A percentile compares a stretch with the other conserved stretches of the same genome.
Evolutionary conservation across 2,113 vertebrate genomes (phyloP).

Genomic region (Sylvia atricapilla): DNA sequence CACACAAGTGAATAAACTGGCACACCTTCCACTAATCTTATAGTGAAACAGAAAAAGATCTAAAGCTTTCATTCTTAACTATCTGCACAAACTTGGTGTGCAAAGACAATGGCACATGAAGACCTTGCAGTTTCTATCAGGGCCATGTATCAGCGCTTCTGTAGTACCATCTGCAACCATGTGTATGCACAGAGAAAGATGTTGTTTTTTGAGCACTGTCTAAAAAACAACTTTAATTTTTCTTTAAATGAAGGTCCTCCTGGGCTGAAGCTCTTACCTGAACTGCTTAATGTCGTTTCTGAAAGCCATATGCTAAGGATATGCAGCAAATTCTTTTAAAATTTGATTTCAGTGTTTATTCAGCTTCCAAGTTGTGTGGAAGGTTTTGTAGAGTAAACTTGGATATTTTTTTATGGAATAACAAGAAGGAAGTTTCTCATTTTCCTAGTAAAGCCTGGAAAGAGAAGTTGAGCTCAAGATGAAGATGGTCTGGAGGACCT

Average conservation of each 20-base stretch:
- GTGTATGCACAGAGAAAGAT: neutral
- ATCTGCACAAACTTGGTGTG: neutral
- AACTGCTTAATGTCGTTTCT: neutral
- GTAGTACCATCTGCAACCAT: fast-evolving
- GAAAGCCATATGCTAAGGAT: neutral
- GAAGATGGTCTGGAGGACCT: neutral
- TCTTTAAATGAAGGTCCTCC: neutral
- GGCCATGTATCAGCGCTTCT: neutral
- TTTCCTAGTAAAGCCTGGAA: neutral
- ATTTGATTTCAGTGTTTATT: neutral
- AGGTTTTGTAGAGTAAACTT: neutral
- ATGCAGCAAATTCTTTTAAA: neutral
- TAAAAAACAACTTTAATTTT: neutral
- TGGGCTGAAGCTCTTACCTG: neutral
- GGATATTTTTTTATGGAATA: neutral
- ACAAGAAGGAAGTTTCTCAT: neutral
- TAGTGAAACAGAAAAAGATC: neutral
- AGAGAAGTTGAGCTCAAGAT: neutral
- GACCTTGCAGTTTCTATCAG: neutral
- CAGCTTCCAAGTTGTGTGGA: neutral
- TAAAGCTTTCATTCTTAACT: neutral
- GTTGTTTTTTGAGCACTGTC: neutral
- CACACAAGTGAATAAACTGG: neutral
- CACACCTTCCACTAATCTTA: neutral
- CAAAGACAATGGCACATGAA: neutral